These are phyloP conservation scores for Acrossocheilus fasciatus DNA, from an alignment of 2,797 vertebrate genomes.

Conservation along the genomic window DNA sequence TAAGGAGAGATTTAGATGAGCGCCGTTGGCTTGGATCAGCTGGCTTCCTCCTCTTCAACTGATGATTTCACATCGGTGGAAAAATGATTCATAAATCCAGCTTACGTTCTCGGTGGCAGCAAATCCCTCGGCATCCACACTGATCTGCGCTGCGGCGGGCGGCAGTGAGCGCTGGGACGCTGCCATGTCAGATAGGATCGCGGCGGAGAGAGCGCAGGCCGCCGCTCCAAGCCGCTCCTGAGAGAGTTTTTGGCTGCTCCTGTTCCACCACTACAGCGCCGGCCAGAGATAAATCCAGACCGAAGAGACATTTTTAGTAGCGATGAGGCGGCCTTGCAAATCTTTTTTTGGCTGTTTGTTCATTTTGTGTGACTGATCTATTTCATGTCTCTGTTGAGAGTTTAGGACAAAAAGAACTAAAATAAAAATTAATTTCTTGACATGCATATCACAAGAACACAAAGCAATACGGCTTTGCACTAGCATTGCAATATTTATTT, in stretches of 20 bases:
- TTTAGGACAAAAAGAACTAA: no score
- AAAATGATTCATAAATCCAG: constrained; percentile 63
- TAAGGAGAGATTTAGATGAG: constrained; percentile 65
- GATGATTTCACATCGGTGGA: constrained; percentile 69
- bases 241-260: constrained; percentile 19
- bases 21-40: constrained; percentile 52
- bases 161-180: constrained; percentile 41
- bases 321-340: neutral
- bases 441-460: no score
- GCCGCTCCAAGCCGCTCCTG: neutral
- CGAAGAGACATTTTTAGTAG: constrained; percentile 4
- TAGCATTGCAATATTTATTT: no score
- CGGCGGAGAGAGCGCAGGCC: neutral
- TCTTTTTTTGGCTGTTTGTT: neutral
- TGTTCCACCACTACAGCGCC: neutral
- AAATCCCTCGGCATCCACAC: constrained; percentile 42
- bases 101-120: constrained; percentile 51
- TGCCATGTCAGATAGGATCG: constrained; percentile 40
- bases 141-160: constrained; percentile 18
- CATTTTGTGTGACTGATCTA: neutral
- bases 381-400: neutral
- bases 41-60: constrained; percentile 65
- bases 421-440: no score
- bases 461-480: no score
- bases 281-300: constrained; percentile 26